Conservation (phyloP, 2,888 invertebrate genomes). For the Scaeva pyrastri region DNA sequence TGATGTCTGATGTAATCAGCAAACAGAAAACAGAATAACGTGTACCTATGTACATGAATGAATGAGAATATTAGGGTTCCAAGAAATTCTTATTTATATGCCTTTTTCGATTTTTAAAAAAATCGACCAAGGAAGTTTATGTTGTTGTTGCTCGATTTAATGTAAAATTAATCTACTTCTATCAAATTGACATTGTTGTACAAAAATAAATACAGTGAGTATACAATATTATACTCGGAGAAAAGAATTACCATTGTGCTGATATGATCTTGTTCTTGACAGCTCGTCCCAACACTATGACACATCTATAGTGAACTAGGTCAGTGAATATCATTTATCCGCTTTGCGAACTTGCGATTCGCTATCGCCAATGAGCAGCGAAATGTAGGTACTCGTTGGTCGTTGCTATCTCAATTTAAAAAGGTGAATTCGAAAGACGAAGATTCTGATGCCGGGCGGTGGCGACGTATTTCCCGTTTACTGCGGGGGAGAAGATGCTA, state of each 20-base stretch:
- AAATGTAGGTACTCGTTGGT: background rate
- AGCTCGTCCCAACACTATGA: slow-evolving; percentile 29
- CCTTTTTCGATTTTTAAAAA: background rate
- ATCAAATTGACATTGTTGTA: slow-evolving; percentile 46
- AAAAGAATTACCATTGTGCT: slow-evolving; percentile 13
- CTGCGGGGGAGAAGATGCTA: background rate
- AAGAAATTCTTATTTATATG: slow-evolving; percentile 9
- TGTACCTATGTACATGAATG: slow-evolving; percentile 13
- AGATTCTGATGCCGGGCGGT: background rate
- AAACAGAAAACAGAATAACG: background rate
- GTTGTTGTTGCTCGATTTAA: slow-evolving; percentile 1
- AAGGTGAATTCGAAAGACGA: slow-evolving; percentile 16
- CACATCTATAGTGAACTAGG: slow-evolving; percentile 53
- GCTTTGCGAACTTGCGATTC: slow-evolving; percentile 39
- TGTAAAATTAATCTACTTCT: slow-evolving; percentile 38
- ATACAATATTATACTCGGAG: slow-evolving; percentile 17
- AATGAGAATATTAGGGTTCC: background rate
- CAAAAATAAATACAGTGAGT: slow-evolving; percentile 39
- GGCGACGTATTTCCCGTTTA: background rate
- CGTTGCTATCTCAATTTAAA: slow-evolving; percentile 18
- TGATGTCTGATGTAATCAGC: slow-evolving; percentile 13
- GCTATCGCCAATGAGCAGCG: slow-evolving; percentile 25
- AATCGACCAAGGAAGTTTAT: slow-evolving; percentile 10
- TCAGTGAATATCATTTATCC: slow-evolving; percentile 54
- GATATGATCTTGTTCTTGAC: slow-evolving; percentile 12